phyloP scores from a whole-genome alignment of 1,140 invertebrate genomes.

The Calosoma granatense region DNA sequence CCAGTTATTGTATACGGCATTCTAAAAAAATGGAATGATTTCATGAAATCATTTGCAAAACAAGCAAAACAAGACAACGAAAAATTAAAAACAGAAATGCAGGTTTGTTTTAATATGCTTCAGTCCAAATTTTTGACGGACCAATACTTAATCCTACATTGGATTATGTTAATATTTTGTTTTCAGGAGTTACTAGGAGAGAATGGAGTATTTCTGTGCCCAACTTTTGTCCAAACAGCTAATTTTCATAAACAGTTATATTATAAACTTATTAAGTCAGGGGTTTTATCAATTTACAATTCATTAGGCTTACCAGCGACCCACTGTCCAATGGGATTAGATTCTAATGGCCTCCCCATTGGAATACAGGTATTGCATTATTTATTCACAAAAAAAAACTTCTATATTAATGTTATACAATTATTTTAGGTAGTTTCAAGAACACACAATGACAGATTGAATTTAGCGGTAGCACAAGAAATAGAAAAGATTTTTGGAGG shows the following conservation, averaged over 20 bases:
- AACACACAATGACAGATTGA: slow-evolving; percentile 72
- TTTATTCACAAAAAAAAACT: neutral
- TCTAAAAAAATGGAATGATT: slow-evolving; percentile 42
- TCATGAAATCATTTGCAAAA: too few relatives aligned
- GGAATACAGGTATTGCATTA: slow-evolving; percentile 48
- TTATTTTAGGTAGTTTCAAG: too few relatives aligned
- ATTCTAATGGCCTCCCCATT: slow-evolving; percentile 53
- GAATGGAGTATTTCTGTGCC: slow-evolving; percentile 63
- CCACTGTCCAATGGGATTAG: slow-evolving; percentile 58
- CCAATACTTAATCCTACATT: too few relatives aligned
- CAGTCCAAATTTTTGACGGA: too few relatives aligned
- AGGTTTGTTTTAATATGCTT: too few relatives aligned
- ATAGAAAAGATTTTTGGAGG: slow-evolving; percentile 80
- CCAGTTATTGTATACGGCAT: slow-evolving; percentile 44
- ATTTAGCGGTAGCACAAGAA: slow-evolving; percentile 69
- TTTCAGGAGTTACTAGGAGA: slow-evolving; percentile 40
- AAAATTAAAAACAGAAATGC: too few relatives aligned
- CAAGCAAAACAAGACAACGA: too few relatives aligned
- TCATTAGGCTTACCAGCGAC: slow-evolving; percentile 63
- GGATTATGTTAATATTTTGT: too few relatives aligned
- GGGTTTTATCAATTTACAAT: slow-evolving; percentile 69
- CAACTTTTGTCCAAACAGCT: slow-evolving; percentile 53
- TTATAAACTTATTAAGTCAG: slow-evolving; percentile 46
- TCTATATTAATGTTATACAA: too few relatives aligned
- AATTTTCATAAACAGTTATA: slow-evolving; percentile 51